Percentiles rank a stretch among this genome's conserved stretches.
Conservation (phyloP, 2,113 vertebrate genomes). For the Myiozetetes cayanensis region DNA sequence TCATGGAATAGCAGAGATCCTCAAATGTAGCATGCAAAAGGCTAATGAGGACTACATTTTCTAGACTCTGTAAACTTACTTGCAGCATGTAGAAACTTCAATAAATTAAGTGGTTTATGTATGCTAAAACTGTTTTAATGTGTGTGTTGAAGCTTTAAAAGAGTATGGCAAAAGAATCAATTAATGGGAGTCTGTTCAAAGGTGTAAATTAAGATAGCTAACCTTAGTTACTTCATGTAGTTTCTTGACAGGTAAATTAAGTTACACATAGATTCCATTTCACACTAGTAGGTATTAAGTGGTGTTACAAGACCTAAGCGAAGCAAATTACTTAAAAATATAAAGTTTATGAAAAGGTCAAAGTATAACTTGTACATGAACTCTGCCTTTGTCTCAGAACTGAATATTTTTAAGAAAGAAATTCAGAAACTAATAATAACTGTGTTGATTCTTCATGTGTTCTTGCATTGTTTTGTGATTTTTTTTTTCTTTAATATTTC, state of each 20-base stretch:
- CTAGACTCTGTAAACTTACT: neutral
- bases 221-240: neutral
- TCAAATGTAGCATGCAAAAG: neutral
- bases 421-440: neutral
- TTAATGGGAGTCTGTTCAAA: neutral
- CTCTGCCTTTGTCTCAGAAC: neutral
- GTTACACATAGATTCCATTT: neutral
- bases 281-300: neutral
- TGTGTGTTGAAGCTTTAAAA: fast-evolving
- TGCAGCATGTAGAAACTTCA: neutral
- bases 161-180: neutral
- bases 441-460: neutral
- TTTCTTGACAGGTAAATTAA: neutral
- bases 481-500: neutral
- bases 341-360: neutral
- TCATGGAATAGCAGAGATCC: neutral
- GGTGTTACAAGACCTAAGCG: neutral
- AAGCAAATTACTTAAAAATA: neutral
- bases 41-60: neutral
- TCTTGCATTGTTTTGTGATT: neutral
- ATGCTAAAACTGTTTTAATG: neutral
- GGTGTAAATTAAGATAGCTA: neutral
- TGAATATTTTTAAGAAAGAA: neutral
- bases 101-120: neutral
- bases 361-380: neutral